Evolutionary conservation across 2,113 vertebrate genomes (phyloP).

Genomic region (Marmota monax): DNA sequence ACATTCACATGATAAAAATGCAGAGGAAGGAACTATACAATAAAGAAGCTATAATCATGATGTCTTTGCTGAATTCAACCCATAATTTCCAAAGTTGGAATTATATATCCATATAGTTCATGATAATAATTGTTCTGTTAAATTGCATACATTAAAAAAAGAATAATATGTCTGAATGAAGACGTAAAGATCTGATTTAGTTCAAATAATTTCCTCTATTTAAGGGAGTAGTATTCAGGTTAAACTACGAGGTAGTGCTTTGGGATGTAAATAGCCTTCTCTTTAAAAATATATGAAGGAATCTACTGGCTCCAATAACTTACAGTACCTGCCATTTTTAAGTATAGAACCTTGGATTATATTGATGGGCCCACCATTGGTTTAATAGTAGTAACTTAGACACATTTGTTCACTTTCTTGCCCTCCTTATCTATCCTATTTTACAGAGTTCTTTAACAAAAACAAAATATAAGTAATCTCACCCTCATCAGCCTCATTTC

Average conservation of each 20-base stretch:
- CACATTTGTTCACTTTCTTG: neutral
- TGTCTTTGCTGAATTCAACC: conserved; percentile 63
- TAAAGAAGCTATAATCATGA: conserved; percentile 59
- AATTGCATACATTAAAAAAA: conserved; percentile 25
- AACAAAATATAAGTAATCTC: neutral
- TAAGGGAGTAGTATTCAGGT: neutral
- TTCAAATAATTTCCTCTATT: conserved; percentile 52
- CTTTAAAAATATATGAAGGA: conserved; percentile 46
- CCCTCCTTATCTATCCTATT: neutral
- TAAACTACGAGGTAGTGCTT: neutral
- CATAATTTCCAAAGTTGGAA: conserved; percentile 70
- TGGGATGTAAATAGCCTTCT: neutral
- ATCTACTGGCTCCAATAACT: neutral
- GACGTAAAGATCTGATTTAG: neutral
- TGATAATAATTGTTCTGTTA: conserved; percentile 50
- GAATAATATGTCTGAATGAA: conserved; percentile 21
- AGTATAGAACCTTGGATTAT: conserved; percentile 39
- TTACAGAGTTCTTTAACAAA: neutral
- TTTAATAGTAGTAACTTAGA: neutral
- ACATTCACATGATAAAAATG: conserved; percentile 62
- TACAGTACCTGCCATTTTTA: neutral
- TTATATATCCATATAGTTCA: conserved; percentile 39
- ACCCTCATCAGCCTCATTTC: neutral
- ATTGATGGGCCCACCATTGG: neutral
- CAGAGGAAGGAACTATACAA: conserved; percentile 55